These are phyloP conservation scores for Automeris io DNA, from an alignment of 2,888 invertebrate genomes.

Conservation along the genomic window DNA sequence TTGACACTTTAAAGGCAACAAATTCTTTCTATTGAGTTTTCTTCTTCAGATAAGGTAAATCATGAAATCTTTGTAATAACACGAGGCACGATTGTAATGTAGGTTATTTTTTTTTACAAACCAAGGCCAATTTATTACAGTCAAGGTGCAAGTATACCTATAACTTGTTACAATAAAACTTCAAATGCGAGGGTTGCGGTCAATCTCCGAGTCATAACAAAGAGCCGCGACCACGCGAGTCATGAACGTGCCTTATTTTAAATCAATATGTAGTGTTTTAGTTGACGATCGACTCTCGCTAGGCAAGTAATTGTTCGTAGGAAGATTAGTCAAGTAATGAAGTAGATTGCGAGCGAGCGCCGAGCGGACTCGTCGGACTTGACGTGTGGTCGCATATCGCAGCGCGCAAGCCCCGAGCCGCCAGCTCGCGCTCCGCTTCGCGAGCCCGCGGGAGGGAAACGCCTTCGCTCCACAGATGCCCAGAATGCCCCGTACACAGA, in stretches of 20 bases:
- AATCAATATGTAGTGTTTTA: constrained; percentile 40
- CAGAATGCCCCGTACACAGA: constrained; percentile 44
- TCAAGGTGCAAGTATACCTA: constrained; percentile 27
- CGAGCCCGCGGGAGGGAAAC: constrained; percentile 66
- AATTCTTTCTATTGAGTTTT: constrained; percentile 11
- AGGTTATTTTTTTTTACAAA: constrained; percentile 40
- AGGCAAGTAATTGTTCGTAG: constrained; percentile 47
- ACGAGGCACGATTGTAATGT: constrained; percentile 21
- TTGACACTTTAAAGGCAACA: constrained; percentile 12
- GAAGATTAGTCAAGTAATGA: constrained; percentile 60
- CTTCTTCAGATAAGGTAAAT: constrained; percentile 12
- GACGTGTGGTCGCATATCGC: constrained; percentile 52
- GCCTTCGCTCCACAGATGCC: constrained; percentile 59
- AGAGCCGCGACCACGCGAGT: constrained; percentile 29
- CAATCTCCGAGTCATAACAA: constrained; percentile 41
- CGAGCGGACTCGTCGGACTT: constrained; percentile 31
- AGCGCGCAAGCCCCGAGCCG: constrained; percentile 62
- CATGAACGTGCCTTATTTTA: constrained; percentile 30
- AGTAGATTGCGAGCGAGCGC: constrained; percentile 53
- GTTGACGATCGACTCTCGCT: constrained; percentile 36
- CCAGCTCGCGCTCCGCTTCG: constrained; percentile 38
- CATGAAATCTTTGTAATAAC: constrained; percentile 14
- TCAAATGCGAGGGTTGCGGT: constrained; percentile 32
- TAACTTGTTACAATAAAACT: constrained; percentile 49
- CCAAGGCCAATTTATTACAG: constrained; percentile 50